A percentile compares a stretch with the other conserved stretches of the same genome.
phyloP scores from a whole-genome alignment of 2,113 vertebrate genomes.

The Erinaceus europaeus region DNA sequence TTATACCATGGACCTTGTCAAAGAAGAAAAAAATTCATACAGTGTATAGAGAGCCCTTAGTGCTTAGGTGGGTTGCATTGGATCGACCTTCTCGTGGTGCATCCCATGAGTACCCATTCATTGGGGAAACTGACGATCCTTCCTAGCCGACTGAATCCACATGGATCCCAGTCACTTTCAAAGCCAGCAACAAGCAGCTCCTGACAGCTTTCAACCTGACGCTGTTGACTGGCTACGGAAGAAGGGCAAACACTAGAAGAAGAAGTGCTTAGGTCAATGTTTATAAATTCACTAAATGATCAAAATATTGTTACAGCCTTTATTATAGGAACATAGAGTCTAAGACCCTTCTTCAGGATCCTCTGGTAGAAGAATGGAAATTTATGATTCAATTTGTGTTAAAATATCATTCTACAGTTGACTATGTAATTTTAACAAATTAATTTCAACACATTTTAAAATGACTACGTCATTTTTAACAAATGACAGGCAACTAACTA shows the following conservation, averaged over 20 bases:
- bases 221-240: too few relatives aligned
- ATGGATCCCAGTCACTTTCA: too few relatives aligned
- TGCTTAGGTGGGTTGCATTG: too few relatives aligned
- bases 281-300: not conserved
- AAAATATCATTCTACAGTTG: constrained; percentile 28
- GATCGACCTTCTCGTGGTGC: too few relatives aligned
- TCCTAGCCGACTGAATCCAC: not conserved
- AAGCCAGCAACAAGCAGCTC: too few relatives aligned
- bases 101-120: too few relatives aligned
- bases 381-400: constrained; percentile 16
- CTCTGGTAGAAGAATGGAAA: constrained; percentile 25
- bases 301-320: constrained; percentile 2
- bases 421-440: not conserved
- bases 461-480: too few relatives aligned
- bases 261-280: constrained; percentile 40
- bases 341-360: not conserved
- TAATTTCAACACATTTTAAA: too few relatives aligned
- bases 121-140: too few relatives aligned
- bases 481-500: constrained; percentile 6
- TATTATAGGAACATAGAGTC: not conserved
- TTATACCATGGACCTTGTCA: not conserved
- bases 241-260: too few relatives aligned
- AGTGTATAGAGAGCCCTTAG: too few relatives aligned
- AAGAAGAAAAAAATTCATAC: not conserved
- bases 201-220: too few relatives aligned